phyloP scores from a whole-genome alignment of 2,888 invertebrate species.

The Salpingus planirostris region DNA sequence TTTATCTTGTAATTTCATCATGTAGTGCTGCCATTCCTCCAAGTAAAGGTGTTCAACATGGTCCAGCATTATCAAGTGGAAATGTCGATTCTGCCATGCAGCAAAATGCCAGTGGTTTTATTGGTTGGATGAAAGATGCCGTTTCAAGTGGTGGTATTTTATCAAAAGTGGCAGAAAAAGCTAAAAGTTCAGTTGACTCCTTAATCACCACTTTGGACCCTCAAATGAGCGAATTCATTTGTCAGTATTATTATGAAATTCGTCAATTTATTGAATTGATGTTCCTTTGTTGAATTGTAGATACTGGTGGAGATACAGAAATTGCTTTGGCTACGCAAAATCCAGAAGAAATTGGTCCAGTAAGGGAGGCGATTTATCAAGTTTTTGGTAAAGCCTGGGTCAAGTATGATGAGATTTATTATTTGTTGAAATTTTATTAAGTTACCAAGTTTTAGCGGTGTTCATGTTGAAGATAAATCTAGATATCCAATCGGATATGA shows the following conservation, averaged over 20 bases:
- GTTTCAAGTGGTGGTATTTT: conserved; percentile 56
- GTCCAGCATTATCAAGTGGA: conserved; percentile 6
- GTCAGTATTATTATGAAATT: conserved; percentile 46
- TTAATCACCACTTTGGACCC: conserved; percentile 84
- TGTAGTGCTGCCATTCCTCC: conserved; percentile 39
- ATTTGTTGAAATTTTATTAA: too few species aligned
- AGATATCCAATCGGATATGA: conserved; percentile 75
- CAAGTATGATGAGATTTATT: too few species aligned
- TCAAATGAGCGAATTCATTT: conserved; percentile 79
- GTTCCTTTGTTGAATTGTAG: conserved; percentile 52
- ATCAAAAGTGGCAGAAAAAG: conserved; percentile 63
- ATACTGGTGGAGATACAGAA: conserved; percentile 70
- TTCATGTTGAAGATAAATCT: too few species aligned
- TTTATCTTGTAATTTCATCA: too few species aligned
- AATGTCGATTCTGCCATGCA: conserved; percentile 5
- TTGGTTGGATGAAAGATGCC: conserved; percentile 63
- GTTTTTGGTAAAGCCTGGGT: conserved; percentile 75
- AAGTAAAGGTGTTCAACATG: conserved; percentile 34
- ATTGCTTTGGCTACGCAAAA: conserved; percentile 69
- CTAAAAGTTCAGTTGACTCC: conserved; percentile 71
- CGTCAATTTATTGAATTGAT: conserved; percentile 4
- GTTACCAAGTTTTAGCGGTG: too few species aligned
- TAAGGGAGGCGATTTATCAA: conserved; percentile 71
- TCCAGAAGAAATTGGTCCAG: conserved; percentile 64
- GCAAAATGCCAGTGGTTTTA: conserved; percentile 48